Base-by-base conservation (phyloP, 2,797 vertebrate genomes). In the Botia kubotai region DNA sequence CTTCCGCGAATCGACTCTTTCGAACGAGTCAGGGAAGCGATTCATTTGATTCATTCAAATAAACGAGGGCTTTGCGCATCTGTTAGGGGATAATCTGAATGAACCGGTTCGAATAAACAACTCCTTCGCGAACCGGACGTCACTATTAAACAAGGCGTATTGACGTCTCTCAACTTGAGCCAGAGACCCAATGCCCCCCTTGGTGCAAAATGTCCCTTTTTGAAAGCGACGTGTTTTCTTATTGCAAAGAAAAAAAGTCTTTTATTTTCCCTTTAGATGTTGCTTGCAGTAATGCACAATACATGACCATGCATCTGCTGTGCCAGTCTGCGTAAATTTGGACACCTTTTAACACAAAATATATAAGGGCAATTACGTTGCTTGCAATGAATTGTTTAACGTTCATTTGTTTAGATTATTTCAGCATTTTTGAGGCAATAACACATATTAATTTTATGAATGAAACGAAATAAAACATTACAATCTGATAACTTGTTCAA, bases 121-220 rank as follows among this genome's bases (percentile, higher is more conserved):
- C 65, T 70, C 66, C 7, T n/a, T 66, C 1, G 81, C 1, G 5
- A 63, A 17, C 13, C 60, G 60, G 26, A 33, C 62, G 5, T 62
- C 21, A 17, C 14, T 36, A 36, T 65, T 6, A 36, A 36, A 90
- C 86, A 79, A 80, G 79, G 80, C 72, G 80, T 36, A 60, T 83
- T 84, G 80, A 87, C 85, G 88, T 86, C 70, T 80, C n/a, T 76
- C 52, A 67, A 46, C 53, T 79, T 78, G 82, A 79, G 81, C 57
- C 2, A 23, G 66, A 80, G 79, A 84, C 83, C 88, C 87, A 83
- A 84, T n/a, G 43, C 43, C 50, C 43, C 23, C 46, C 6, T 4
- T 58, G 11, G 21, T n/a, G 23, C 21, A 26, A 8, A 16, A 13
- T 43, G 7, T 46, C 19, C 0, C 7, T 46, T 26, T 26, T 23